phyloP scores from a whole-genome alignment of 2,888 invertebrate genomes.

The Hedya salicella region DNA sequence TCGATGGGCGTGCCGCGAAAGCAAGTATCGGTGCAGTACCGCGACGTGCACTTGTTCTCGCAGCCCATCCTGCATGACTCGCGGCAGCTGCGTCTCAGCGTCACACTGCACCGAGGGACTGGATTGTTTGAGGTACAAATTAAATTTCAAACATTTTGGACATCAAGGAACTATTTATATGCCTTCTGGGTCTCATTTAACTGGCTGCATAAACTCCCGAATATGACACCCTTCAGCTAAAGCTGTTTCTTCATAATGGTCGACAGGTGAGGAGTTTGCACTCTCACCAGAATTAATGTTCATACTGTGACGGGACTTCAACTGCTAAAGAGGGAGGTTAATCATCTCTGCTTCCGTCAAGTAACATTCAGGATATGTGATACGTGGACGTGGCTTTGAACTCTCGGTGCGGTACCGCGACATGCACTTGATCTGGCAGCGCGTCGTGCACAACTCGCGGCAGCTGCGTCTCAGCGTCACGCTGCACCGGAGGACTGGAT shows the following conservation, averaged over 20 bases:
- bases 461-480: conserved; percentile 81
- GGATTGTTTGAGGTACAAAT: conserved; percentile 83
- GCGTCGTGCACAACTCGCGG: conserved; percentile 84
- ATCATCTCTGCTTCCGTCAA: too few species aligned
- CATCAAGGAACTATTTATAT: too few species aligned
- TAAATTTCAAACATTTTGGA: not conserved
- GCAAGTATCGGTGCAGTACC: conserved; percentile 88
- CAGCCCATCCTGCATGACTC: conserved; percentile 85
- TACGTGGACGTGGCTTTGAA: too few species aligned
- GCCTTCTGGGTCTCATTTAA: too few species aligned
- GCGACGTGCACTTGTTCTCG: conserved; percentile 85
- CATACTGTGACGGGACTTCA: too few species aligned
- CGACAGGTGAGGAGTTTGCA: too few species aligned
- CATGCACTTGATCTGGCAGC: conserved; percentile 86
- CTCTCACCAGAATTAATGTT: too few species aligned
- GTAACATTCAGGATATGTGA: too few species aligned
- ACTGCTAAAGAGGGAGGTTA: too few species aligned
- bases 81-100: conserved; percentile 78
- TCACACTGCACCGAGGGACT: conserved; percentile 86
- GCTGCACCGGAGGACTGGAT: conserved; percentile 86
- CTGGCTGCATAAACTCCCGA: too few species aligned
- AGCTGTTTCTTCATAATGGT: too few species aligned
- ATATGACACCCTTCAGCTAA: too few species aligned
- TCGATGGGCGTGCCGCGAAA: conserved; percentile 81
- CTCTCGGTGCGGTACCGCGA: conserved; percentile 88